phyloP scores from a whole-genome alignment of 1,140 invertebrate genomes.

The Pseudomyrmex cubaensis region DNA sequence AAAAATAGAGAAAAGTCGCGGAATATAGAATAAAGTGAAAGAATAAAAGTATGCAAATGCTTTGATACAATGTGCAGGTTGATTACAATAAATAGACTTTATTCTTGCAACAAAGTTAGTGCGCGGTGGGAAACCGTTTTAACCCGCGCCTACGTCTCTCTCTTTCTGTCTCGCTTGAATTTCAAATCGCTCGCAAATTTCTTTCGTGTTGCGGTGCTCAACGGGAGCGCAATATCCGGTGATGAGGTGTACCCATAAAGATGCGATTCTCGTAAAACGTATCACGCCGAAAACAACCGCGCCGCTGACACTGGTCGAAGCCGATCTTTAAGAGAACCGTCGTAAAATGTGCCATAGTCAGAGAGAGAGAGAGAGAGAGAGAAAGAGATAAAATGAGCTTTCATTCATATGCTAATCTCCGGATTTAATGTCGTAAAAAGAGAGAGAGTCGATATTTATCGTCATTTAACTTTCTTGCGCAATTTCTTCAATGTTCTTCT shows the following conservation, averaged over 20 bases:
- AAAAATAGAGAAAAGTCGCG: no score
- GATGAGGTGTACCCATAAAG: slow-evolving; percentile 54
- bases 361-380: no score
- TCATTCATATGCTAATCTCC: slow-evolving; percentile 41
- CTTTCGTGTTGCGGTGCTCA: not conserved
- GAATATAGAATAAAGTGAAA: no score
- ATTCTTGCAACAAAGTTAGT: no score
- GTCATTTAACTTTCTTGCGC: slow-evolving; percentile 9
- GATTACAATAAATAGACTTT: not conserved
- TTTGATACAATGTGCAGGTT: no score
- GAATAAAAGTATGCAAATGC: no score
- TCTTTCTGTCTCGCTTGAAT: not conserved
- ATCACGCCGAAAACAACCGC: slow-evolving; percentile 47
- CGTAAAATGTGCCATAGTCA: slow-evolving; percentile 38
- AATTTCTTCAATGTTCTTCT: slow-evolving; percentile 36
- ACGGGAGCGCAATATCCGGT: slow-evolving; percentile 49
- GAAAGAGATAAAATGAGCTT: slow-evolving; percentile 25
- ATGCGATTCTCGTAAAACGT: slow-evolving; percentile 43
- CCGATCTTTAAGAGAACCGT: slow-evolving; percentile 34
- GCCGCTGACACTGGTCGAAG: slow-evolving; percentile 14
- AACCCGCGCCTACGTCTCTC: not conserved
- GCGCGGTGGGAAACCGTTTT: not conserved
- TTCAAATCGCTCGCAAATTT: not conserved
- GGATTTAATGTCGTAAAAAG: slow-evolving; percentile 12
- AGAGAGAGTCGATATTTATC: slow-evolving; percentile 34